Conservation (phyloP, 2,113 vertebrate genomes). For the Alectura lathami region DNA sequence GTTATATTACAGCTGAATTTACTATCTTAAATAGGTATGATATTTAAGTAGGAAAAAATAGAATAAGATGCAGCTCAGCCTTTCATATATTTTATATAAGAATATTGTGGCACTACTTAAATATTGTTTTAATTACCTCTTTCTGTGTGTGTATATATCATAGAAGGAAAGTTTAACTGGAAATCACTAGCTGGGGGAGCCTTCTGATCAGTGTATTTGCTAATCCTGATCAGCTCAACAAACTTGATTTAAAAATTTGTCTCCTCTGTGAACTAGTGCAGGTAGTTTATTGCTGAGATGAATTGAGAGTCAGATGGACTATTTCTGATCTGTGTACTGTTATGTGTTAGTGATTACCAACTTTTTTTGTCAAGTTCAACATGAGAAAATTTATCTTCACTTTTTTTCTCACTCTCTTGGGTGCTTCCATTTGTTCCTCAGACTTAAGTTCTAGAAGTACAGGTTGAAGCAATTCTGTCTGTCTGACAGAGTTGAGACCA, state of each 20-base stretch:
- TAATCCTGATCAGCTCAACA: not conserved
- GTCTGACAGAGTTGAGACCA: not conserved
- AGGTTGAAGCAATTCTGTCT: not conserved
- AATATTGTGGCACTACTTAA: not conserved
- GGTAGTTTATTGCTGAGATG: not conserved
- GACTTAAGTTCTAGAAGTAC: not conserved
- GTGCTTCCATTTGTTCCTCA: not conserved
- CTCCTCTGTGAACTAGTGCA: not conserved
- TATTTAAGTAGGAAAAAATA: not conserved
- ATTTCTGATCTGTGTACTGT: not conserved
- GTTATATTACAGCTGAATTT: not conserved
- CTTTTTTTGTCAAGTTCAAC: not conserved
- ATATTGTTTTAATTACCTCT: not conserved
- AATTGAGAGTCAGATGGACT: not conserved
- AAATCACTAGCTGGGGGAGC: not conserved
- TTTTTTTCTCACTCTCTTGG: not conserved
- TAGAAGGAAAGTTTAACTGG: not conserved
- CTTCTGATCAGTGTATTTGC: not conserved
- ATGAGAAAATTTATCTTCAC: not conserved
- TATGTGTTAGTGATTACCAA: not conserved
- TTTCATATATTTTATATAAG: not conserved
- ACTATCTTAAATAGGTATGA: not conserved
- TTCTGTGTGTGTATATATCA: not conserved
- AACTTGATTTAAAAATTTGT: not conserved
- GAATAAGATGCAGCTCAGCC: not conserved